Evolutionary conservation across 2,888 invertebrate species (phyloP), one percentile per base, ranked within the genome.

Genomic region (Meloe dianella): DNA sequence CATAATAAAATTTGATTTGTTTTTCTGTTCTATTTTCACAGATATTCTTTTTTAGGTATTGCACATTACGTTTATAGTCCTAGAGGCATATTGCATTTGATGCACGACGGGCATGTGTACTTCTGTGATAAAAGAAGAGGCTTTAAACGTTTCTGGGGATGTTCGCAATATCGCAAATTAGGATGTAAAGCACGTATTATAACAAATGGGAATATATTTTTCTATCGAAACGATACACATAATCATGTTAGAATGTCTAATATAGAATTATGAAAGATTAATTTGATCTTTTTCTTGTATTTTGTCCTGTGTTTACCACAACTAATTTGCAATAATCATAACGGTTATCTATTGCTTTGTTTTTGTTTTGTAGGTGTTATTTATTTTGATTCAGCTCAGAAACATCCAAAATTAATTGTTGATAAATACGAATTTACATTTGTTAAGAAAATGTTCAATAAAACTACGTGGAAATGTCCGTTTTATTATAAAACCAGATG

Each of bases 121-220:
- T 68, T 62, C 57, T 71, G 72, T 35, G 71, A 73, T 61, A 73
- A 73, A 54, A 64, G 60, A 29, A 47, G 57, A 35, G 72, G 71
- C 35, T 56, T 67, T 14, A 69, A 69, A 57, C 63, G 65, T 47
- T 75, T 75, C 66, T 76, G 75, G 75, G 71, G 73, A 56, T 76
- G 76, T 63, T 63, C 73, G 0, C 67, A 71, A 22, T 73, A 72
- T 60, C 67, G 71, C 41, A 69, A 68, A 51, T 66, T 64, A 9
- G 71, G 67, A 20, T 76, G 76, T 66, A 71, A 69, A 63, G 75
- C 74, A n/a, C 67, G 75, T 29, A 41, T 74, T 12, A 71, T 70
- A 58, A 74, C 74, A 0, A 32, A 65, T n/a, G 66, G 64, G 8
- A 65, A 64, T 27, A 51, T 14, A 47, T 54, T 73, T 10, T 57